These are phyloP conservation scores for Scolopax mira DNA, from an alignment of 2,113 vertebrate species.

Conservation along the genomic window DNA sequence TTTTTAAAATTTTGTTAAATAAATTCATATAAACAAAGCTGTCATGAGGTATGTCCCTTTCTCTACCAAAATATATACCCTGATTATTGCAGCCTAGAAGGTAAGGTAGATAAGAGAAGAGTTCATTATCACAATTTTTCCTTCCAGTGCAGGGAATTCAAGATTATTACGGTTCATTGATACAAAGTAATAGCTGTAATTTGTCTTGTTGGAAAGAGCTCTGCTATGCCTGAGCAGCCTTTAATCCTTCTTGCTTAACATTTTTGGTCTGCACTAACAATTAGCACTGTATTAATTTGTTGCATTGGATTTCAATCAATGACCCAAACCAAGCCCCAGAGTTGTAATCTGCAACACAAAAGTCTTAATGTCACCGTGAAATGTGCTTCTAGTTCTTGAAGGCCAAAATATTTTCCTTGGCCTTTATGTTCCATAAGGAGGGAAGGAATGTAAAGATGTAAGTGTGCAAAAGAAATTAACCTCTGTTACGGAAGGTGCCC, in stretches of 20 bases:
- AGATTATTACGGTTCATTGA: constrained; percentile 10
- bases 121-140: not conserved
- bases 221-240: not conserved
- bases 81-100: not conserved
- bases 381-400: not conserved
- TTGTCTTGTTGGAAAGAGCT: not conserved
- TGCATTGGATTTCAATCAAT: not conserved
- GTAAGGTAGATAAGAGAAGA: not conserved
- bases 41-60: not conserved
- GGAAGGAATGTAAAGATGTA: not conserved
- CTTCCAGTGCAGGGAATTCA: not conserved
- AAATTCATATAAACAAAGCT: not conserved
- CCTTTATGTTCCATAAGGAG: not conserved
- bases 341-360: not conserved
- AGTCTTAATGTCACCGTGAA: not conserved
- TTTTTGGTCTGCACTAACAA: not conserved
- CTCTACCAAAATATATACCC: not conserved
- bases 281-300: constrained; percentile 1
- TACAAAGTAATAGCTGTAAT: constrained; percentile 24
- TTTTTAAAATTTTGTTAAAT: not conserved
- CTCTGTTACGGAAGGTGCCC: not conserved
- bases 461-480: not conserved
- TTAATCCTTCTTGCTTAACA: constrained; percentile 9
- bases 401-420: not conserved
- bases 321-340: not conserved